These are phyloP conservation scores for Lutjanus argentimaculatus DNA, from an alignment of 2,797 vertebrate species.

Conservation along the genomic window DNA sequence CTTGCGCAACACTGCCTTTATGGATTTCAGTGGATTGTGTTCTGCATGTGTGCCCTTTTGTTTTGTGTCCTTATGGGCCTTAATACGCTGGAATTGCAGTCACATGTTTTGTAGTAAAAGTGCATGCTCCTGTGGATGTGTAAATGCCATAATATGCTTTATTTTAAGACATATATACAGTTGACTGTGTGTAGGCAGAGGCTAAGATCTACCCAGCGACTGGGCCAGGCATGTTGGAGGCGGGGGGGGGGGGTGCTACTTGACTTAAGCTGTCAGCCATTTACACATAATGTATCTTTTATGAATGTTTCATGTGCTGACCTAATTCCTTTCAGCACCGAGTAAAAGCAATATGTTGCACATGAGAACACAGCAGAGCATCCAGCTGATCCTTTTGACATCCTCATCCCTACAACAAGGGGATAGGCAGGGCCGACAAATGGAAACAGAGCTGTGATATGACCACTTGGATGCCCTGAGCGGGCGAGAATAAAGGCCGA, in stretches of 20 bases:
- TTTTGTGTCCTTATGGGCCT: not conserved
- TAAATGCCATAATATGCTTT: not conserved
- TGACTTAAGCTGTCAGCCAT: conserved; percentile 77
- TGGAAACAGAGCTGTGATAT: conserved; percentile 48
- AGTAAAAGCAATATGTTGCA: conserved; percentile 77
- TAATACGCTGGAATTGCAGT: conserved; percentile 3
- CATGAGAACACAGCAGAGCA: conserved; percentile 69
- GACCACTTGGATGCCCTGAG: conserved; percentile 40
- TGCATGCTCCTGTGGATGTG: conserved; percentile 2
- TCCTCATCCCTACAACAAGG: conserved; percentile 37
- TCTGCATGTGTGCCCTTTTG: conserved; percentile 1
- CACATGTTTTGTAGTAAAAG: conserved; percentile 9
- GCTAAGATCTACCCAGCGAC: conserved; percentile 63
- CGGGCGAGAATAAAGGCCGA: conserved; percentile 22
- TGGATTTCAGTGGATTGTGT: conserved; percentile 6
- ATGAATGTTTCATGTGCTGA: conserved; percentile 85
- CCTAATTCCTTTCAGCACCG: conserved; percentile 82
- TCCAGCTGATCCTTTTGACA: conserved; percentile 71
- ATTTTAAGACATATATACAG: conserved; percentile 6
- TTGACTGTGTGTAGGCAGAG: conserved; percentile 14
- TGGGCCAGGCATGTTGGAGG: conserved; percentile 33
- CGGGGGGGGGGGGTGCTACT: conserved; percentile 53
- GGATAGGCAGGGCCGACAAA: not conserved
- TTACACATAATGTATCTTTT: conserved; percentile 80
- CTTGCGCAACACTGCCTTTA: not conserved